Conservation (phyloP, 2,113 vertebrate genomes). For the Cyphomyrus discorhynchus region DNA sequence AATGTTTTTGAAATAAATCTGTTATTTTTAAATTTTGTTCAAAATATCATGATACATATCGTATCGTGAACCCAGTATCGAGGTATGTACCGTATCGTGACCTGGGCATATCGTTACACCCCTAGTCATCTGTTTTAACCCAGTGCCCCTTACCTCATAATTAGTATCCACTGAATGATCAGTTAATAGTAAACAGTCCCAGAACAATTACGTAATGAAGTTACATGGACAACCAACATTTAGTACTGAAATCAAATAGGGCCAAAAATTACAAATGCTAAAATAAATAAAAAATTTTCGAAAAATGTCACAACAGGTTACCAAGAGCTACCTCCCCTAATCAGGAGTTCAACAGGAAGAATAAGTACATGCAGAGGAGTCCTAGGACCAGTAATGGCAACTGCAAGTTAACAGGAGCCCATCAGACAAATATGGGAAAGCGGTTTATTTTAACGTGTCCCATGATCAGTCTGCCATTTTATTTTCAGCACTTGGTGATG, state of each 20-base stretch:
- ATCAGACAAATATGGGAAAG: neutral
- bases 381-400: neutral
- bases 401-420: neutral
- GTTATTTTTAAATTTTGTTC: too few species aligned
- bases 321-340: neutral
- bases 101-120: too few species aligned
- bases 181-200: neutral
- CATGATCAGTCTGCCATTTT: neutral
- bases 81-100: too few species aligned
- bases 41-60: too few species aligned
- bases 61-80: too few species aligned
- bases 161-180: neutral
- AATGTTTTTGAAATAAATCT: too few species aligned
- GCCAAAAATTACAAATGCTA: neutral
- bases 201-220: neutral
- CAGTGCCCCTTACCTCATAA: neutral
- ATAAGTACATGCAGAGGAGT: neutral
- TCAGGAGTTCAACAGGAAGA: neutral
- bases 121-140: neutral
- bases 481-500: neutral
- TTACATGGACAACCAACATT: neutral
- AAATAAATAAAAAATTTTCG: neutral
- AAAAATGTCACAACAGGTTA: neutral
- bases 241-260: neutral
- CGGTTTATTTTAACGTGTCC: neutral